Conservation (phyloP, 2,888 invertebrate genomes). For the Lumbricus terrestris region DNA sequence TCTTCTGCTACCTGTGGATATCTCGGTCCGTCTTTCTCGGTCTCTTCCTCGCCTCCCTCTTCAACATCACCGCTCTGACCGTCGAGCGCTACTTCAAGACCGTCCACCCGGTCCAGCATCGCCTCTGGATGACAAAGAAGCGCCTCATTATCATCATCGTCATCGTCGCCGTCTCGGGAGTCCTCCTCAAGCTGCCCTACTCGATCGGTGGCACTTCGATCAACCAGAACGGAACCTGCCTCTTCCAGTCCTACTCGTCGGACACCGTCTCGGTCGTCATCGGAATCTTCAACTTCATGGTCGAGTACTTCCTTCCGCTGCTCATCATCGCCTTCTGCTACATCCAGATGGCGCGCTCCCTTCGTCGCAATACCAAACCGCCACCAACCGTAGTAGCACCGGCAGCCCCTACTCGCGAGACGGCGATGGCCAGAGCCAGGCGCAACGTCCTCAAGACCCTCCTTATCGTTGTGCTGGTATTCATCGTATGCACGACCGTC, state of each 20-base stretch:
- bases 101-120: not conserved
- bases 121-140: not conserved
- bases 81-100: slow-evolving; percentile 14
- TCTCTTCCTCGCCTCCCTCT: not conserved
- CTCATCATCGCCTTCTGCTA: slow-evolving; percentile 13
- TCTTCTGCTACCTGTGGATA: not conserved
- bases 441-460: slow-evolving; percentile 4
- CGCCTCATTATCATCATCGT: not conserved
- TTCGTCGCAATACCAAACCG: not conserved
- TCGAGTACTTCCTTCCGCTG: slow-evolving; percentile 13
- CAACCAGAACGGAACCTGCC: not conserved
- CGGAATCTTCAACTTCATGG: not conserved
- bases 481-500: slow-evolving; percentile 11
- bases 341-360: slow-evolving; percentile 9
- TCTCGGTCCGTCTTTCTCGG: not conserved
- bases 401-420: not conserved
- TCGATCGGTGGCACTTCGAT: not conserved
- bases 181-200: slow-evolving; percentile 4
- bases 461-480: not conserved
- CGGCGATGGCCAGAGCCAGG: not conserved
- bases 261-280: not conserved
- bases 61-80: slow-evolving; percentile 12
- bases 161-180: not conserved
- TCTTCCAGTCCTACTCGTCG: not conserved
- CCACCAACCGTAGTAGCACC: not conserved